Base-by-base conservation (phyloP, 2,113 vertebrate species). In the Thymallus thymallus region DNA sequence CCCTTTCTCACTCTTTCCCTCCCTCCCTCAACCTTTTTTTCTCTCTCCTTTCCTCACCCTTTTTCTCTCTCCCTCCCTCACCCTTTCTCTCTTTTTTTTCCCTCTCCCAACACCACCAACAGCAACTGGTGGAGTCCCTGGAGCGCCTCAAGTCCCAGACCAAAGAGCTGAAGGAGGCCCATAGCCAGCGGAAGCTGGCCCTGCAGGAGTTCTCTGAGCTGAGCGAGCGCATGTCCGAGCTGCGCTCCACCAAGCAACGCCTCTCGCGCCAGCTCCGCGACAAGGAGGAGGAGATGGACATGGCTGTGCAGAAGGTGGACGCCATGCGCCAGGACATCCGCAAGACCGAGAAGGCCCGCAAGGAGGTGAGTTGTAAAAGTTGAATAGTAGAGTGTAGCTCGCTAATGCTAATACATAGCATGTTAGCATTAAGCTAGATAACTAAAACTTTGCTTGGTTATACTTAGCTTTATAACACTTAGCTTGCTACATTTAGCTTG, bases 231-330 rank as follows among this genome's bases (percentile, higher is more conserved):
- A 93, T 95, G 95, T 92, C 93, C 0, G 96, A 98, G 68, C 90
- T 98, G 55, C 93, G 94, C 18, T 94, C 97, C 3, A 94, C 96
- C 66, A 98, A 98, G 80, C 95, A 98, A 86, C 95, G 95, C 48
- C 92, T 96, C 64, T 92, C 94, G 5, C 96, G 98, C 6, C 96
- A 97, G 45, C 95, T 99, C 0, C 91, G 96, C 0, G 98, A 99
- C 91, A 96, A 96, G n/a, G 96, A 98, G 81, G 97, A 99, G 13
- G 96, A 99, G 88, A 41, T 94, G 90, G 97, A 98, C 63, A 80
- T 82, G 20, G 91, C 95, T 74, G 90, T 94, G 90, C 95, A 96
- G 88, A 98, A 94, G 80, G 91, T 96, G 0, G 97, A 99, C 45
- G 32, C 89, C 30, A 91, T 95, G 92, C 91, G 94, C 0, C 96